phyloP scores from a whole-genome alignment of 2,797 vertebrate species.

The Macropodus opercularis region DNA sequence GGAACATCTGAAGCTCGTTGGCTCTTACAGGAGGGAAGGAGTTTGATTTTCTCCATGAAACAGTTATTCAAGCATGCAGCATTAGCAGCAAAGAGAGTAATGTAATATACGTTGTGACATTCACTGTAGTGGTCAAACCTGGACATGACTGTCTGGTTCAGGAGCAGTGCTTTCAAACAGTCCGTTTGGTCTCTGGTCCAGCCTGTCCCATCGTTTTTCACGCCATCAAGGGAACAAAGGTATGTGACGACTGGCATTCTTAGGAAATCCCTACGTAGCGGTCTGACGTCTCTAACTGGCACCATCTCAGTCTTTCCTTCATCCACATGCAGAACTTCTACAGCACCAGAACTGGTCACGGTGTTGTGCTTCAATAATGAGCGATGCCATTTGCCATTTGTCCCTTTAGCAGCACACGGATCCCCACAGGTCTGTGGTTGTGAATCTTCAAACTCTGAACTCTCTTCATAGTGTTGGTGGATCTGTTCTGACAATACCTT shows the following conservation, averaged over 20 bases:
- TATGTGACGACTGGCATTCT: slow-evolving; percentile 91
- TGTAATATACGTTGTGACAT: slow-evolving; percentile 80
- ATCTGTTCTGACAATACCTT: slow-evolving; percentile 83
- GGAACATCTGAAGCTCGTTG: slow-evolving; percentile 10
- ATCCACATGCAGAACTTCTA: slow-evolving; percentile 88
- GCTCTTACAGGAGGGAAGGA: not conserved
- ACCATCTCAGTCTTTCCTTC: slow-evolving; percentile 86
- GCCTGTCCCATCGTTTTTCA: slow-evolving; percentile 73
- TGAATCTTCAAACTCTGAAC: slow-evolving; percentile 42
- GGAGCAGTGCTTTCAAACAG: slow-evolving; percentile 81
- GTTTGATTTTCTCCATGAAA: slow-evolving; percentile 68
- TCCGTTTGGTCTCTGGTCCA: slow-evolving; percentile 79
- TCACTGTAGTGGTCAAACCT: slow-evolving; percentile 77
- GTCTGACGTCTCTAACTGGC: slow-evolving; percentile 74
- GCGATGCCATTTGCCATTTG: slow-evolving; percentile 87
- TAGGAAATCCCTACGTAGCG: slow-evolving; percentile 81
- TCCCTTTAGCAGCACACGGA: slow-evolving; percentile 85
- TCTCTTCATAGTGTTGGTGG: slow-evolving; percentile 68
- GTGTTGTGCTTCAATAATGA: slow-evolving; percentile 73
- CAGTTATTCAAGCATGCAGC: slow-evolving; percentile 78
- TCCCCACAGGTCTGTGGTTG: slow-evolving; percentile 76
- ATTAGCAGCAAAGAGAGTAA: slow-evolving; percentile 80
- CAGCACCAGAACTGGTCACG: slow-evolving; percentile 30
- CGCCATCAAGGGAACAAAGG: slow-evolving; percentile 81
- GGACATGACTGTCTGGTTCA: slow-evolving; percentile 78